Percentiles rank a stretch among this genome's conserved stretches.
These are phyloP conservation scores for Parazoanthus darwini DNA, from an alignment of 92 coral and sea anemone species.

Conservation along the genomic window DNA sequence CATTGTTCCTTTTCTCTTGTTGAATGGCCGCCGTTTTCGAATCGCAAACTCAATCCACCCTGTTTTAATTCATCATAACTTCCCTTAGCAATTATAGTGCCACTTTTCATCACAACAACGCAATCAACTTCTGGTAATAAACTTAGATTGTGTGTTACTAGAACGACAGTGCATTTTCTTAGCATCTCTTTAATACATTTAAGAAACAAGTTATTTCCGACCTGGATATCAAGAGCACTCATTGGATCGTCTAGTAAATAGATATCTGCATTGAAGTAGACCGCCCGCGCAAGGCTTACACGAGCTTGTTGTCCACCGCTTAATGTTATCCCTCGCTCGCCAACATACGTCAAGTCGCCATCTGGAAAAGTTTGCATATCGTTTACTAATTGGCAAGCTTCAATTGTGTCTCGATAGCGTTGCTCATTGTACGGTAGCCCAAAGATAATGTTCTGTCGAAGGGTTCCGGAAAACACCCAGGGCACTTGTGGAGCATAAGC, in stretches of 20 bases:
- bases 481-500: slow-evolving; percentile 27
- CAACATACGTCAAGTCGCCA: slow-evolving; percentile 28
- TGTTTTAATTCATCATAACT: background rate
- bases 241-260: slow-evolving; percentile 13
- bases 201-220: background rate
- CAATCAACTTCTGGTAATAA: slow-evolving; percentile 13
- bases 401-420: slow-evolving; percentile 16
- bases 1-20: background rate
- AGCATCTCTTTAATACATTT: slow-evolving; percentile 2
- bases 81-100: background rate
- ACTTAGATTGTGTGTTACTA: slow-evolving; percentile 18
- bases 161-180: background rate
- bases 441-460: slow-evolving; percentile 26
- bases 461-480: slow-evolving; percentile 34
- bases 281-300: slow-evolving; percentile 9
- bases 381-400: slow-evolving; percentile 14
- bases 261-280: slow-evolving; percentile 10
- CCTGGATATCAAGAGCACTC: slow-evolving; percentile 15
- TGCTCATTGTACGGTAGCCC: background rate
- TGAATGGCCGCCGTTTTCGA: background rate
- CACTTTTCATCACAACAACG: slow-evolving; percentile 10
- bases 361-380: slow-evolving; percentile 13
- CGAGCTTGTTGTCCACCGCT: slow-evolving; percentile 37
- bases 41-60: background rate
- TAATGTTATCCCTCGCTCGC: slow-evolving; percentile 25